Base-by-base conservation (phyloP, 2,888 invertebrate genomes). In the Apoda limacodes region DNA sequence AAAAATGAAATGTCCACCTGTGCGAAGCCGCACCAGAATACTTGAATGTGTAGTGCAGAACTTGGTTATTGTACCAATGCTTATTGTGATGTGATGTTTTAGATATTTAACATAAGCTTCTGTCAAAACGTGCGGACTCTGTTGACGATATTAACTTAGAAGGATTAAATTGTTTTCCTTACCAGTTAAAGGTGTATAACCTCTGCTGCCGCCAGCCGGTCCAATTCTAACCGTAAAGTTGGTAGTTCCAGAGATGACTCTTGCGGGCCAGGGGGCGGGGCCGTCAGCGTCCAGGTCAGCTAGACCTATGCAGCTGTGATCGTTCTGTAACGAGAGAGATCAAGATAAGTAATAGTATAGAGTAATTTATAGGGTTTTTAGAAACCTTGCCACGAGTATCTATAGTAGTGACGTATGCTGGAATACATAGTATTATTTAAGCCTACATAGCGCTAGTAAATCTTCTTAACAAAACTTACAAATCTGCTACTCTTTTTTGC, bases 121-220 rank as follows among this genome's bases (percentile, higher is more conserved):
- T 25, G 4, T 13, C n/a, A 11, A 27, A 19, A 19, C 7, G 9
- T 22, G 9, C 9, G 22, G 15, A 12, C 23, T 6, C 12, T 9
- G 22, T 4, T 5, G 29, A 20, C n/a, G 9, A 29, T 5, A 17
- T 9, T 24, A 13, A 7, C 6, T 9, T 12, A 25, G 2, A 10
- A 11, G 2, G 5, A 31, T 14, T 11, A n/a, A 22, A 9, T 9
- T 13, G 9, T 7, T 15, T 4, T 12, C 22, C 40, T 46, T 53
- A 80, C 92, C 90, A 9, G 94, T 94, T 31, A 92, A 85, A 2
- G 89, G 84, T 0, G 88, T 85, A 65, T 93, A 94, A 1, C 94
- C 93, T 3, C 90, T 74, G 29, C 85, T 84, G 1, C 92, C 92
- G 2, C 91, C 93, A 0, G 92, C 90, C 1, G 94, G 94, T 1